Percentiles rank a stretch among this genome's conserved stretches.
Conservation (phyloP, 2,888 invertebrate species). For the Volucella zonaria region DNA sequence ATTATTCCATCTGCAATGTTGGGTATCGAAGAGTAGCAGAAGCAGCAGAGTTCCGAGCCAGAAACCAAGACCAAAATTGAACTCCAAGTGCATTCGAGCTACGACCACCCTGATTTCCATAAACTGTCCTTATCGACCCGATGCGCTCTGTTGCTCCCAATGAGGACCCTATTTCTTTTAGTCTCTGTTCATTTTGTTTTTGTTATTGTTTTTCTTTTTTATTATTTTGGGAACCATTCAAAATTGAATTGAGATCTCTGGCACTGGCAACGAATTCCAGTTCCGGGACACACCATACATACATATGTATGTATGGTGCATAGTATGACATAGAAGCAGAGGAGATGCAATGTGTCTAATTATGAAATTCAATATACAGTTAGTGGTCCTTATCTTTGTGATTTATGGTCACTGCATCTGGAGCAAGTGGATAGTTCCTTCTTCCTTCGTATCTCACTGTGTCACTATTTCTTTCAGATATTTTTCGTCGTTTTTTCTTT, state of each 20-base stretch:
- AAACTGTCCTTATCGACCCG: slow-evolving; percentile 71
- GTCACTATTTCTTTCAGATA: slow-evolving; percentile 24
- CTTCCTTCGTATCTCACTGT: not conserved
- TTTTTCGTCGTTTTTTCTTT: not conserved
- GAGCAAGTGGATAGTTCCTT: slow-evolving; percentile 59
- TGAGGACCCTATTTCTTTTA: slow-evolving; percentile 36
- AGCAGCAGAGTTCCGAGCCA: not conserved
- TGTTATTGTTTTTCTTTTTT: not conserved
- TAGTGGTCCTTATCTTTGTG: slow-evolving; percentile 72
- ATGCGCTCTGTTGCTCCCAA: slow-evolving; percentile 24
- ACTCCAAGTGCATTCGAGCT: slow-evolving; percentile 44
- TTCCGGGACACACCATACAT: not conserved
- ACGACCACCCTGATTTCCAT: slow-evolving; percentile 70
- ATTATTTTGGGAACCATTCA: slow-evolving; percentile 29
- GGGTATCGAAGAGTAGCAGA: not conserved
- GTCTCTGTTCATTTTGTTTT: slow-evolving; percentile 11
- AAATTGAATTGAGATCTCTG: slow-evolving; percentile 42
- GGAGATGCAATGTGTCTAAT: slow-evolving; percentile 65
- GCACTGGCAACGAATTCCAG: slow-evolving; percentile 1
- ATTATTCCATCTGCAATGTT: slow-evolving; percentile 60
- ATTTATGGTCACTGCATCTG: slow-evolving; percentile 70
- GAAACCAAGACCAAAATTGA: no score
- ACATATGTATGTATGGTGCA: no score
- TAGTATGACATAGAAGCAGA: not conserved
- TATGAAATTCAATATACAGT: slow-evolving; percentile 73